Evolutionary conservation across 2,113 vertebrate species (phyloP).

Genomic region (Rissa tridactyla): DNA sequence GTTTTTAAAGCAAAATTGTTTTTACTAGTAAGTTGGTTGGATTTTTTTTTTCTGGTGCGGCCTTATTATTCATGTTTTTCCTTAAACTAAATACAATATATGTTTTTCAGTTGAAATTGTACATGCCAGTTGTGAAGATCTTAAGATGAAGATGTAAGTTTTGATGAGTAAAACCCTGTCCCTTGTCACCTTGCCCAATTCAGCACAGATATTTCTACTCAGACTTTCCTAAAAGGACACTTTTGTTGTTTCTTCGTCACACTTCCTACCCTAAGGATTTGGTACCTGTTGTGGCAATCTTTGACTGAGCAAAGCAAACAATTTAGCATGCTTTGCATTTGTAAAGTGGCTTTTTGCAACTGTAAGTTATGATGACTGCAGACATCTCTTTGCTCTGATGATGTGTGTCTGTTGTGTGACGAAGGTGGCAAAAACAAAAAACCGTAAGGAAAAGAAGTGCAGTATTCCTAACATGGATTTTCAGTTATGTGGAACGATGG

Average conservation of each 20-base stretch:
- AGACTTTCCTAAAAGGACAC: neutral
- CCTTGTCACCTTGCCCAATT: fast-evolving
- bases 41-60: neutral
- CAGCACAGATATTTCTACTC: neutral
- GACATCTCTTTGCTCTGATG: neutral
- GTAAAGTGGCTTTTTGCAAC: neutral
- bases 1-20: neutral
- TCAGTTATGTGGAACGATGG: neutral
- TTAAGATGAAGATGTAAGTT: neutral
- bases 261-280: neutral
- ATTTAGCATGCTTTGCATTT: neutral
- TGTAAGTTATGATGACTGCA: neutral
- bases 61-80: neutral
- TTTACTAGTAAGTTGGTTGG: neutral
- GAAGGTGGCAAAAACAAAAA: neutral
- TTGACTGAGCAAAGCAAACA: neutral
- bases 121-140: neutral
- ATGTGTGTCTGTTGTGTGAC: neutral
- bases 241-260: neutral
- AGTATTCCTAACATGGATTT: neutral
- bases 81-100: neutral
- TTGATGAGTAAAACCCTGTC: neutral
- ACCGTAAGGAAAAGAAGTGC: neutral
- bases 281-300: neutral
- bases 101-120: neutral